phyloP scores from a whole-genome alignment of 2,113 vertebrate genomes.

The Lipotes vexillifer region DNA sequence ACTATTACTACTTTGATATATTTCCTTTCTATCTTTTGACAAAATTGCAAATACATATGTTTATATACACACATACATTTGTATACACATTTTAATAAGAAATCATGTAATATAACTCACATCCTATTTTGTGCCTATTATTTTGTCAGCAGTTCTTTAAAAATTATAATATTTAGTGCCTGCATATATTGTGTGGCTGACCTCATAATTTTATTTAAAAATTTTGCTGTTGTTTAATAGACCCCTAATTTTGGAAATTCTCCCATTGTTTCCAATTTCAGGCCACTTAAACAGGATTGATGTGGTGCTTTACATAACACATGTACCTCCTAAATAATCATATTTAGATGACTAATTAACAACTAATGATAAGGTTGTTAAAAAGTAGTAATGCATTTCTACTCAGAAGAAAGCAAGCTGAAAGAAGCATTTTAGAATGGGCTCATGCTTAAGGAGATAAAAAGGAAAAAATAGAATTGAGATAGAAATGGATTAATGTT shows the following conservation, averaged over 20 bases:
- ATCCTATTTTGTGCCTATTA: neutral
- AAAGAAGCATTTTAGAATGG: neutral
- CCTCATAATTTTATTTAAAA: conserved; percentile 23
- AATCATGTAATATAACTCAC: neutral
- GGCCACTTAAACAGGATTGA: neutral
- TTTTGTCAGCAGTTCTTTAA: neutral
- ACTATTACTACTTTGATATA: neutral
- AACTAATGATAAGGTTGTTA: neutral
- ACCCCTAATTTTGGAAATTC: neutral
- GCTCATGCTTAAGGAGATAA: neutral
- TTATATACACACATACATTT: neutral
- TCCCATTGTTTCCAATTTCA: neutral
- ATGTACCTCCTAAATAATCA: neutral
- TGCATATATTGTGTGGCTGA: rapidly evolving
- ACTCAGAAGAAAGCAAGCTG: neutral
- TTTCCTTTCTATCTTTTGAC: neutral
- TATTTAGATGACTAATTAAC: conserved; percentile 19
- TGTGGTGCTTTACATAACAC: neutral
- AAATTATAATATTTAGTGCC: neutral
- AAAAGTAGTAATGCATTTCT: neutral
- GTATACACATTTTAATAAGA: neutral
- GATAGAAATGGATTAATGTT: neutral
- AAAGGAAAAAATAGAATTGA: neutral
- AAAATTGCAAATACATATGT: neutral
- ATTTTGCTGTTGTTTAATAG: neutral